phyloP scores from a whole-genome alignment of 1,140 invertebrate species.

The Ladona fulva region DNA sequence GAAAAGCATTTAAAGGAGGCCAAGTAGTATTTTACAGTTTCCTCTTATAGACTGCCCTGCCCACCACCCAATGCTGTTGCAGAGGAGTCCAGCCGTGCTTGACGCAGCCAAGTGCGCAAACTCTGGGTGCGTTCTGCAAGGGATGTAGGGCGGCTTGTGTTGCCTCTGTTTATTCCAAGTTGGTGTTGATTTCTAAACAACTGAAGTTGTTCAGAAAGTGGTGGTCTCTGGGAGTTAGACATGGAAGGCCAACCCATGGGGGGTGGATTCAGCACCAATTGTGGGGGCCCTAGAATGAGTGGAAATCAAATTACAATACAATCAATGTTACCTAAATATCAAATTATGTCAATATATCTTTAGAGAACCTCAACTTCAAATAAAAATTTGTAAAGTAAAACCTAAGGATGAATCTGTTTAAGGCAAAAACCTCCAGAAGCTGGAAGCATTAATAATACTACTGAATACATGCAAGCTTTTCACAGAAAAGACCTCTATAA shows the following conservation, averaged over 20 bases:
- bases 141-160: background rate
- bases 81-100: constrained; percentile 37
- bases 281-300: background rate
- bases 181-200: background rate
- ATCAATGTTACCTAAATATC: no score
- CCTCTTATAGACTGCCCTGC: background rate
- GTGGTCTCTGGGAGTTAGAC: background rate
- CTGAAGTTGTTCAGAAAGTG: background rate
- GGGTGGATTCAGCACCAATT: background rate
- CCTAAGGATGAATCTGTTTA: no score
- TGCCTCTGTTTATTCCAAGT: background rate
- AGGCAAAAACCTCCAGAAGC: no score
- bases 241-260: background rate
- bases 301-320: no score
- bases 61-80: background rate
- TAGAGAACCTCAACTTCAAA: no score
- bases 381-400: no score
- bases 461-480: no score
- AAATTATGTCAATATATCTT: no score
- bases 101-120: constrained; percentile 53
- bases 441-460: no score
- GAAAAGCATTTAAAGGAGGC: no score
- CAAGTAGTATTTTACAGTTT: background rate
- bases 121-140: constrained; percentile 54
- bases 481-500: no score